phyloP scores from a whole-genome alignment of 1,140 invertebrate species.

The Coelopa frigida region DNA sequence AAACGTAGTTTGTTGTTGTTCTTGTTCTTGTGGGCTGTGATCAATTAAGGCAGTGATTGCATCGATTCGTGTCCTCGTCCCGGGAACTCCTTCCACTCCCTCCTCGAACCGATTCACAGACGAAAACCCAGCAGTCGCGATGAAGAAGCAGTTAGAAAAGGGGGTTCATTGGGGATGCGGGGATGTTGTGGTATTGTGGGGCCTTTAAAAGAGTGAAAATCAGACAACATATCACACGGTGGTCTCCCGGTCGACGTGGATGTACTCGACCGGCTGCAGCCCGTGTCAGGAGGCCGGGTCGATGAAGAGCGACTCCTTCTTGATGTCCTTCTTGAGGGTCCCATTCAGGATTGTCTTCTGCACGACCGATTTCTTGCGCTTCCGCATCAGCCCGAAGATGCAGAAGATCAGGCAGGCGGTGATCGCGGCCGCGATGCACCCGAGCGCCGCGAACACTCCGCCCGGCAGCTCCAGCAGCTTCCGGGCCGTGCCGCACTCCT shows the following conservation, averaged over 20 bases:
- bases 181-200: no score
- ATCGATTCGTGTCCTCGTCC: constrained; percentile 12
- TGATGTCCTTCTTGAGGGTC: constrained; percentile 44
- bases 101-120: no score
- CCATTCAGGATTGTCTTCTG: constrained; percentile 46
- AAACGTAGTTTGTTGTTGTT: no score
- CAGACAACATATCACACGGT: constrained; percentile 60
- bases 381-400: constrained; percentile 47
- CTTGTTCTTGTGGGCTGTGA: no score
- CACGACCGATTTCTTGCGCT: constrained; percentile 51
- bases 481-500: constrained; percentile 57
- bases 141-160: no score
- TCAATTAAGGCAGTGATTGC: constrained; percentile 19
- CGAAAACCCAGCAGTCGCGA: no score
- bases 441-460: constrained; percentile 49
- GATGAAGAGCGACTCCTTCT: constrained; percentile 53
- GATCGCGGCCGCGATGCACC: constrained; percentile 50
- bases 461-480: constrained; percentile 47
- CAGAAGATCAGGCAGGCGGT: constrained; percentile 50
- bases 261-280: constrained; percentile 79
- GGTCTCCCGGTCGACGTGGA: constrained; percentile 80
- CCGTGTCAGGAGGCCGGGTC: constrained; percentile 70
- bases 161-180: no score
- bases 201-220: no score
- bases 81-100: no score